Base-by-base conservation (phyloP, 2,888 invertebrate genomes). In the Drosophila anomalata region DNA sequence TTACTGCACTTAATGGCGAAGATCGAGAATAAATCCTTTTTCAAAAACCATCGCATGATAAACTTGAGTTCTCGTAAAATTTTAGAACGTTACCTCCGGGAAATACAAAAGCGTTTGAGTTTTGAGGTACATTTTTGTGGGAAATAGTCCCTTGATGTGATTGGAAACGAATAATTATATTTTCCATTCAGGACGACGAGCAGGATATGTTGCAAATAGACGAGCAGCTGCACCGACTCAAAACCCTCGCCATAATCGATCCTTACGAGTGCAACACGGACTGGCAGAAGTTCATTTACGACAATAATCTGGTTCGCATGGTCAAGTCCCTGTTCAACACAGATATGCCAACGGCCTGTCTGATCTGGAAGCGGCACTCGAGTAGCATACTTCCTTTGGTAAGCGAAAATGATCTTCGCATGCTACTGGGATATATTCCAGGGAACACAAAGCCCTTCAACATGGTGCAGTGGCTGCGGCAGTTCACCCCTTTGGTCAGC, bases 251-350 rank as follows among this genome's bases (percentile, higher is more conserved):
- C 17, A 88, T 92, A 9, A 90, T 90, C 29, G 92, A 92, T 88
- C 92, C 92, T 2, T 90, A 89, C 44, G 91, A 91, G 73, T 81
- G 89, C 22, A 90, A 91, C 73, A 61, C 79, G n/a, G 89, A 91
- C 26, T 92, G 92, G 92, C 90, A 90, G 65, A 90, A 90, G 70
- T 92, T 92, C 73, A 87, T 92, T 24, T 88, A 91, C 72, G 87
- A 91, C 68, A 74, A 89, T 7, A 91, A 91, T 77, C 77, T 92
- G 39, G 71, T 89, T 0, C 87, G 90, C 62, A 74, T 89, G 39
- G 88, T 91, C 7, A 89, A 87, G n/a, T 70, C 88, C 3, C 74
- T 89, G 59, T 90, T 92, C 17, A 89, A 87, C 70, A 85, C 75
- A 3, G 90, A 92, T 59, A 90, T 92, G 58, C 78, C 85, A 4